phyloP scores from a whole-genome alignment of 2,888 invertebrate genomes.

The Hemaris fuciformis region DNA sequence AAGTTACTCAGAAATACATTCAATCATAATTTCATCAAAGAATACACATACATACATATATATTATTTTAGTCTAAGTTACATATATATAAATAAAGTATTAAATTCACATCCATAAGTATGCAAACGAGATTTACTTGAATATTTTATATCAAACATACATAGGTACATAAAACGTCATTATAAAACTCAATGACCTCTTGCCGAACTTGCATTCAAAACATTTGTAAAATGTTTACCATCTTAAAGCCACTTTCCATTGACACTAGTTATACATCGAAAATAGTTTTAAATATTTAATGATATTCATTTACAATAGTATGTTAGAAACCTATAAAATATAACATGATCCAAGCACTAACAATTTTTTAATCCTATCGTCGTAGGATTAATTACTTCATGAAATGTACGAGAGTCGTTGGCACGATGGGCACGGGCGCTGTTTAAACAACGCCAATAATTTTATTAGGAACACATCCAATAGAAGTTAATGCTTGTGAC shows the following conservation, averaged over 20 bases:
- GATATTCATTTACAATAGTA: background rate
- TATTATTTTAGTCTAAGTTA: no score
- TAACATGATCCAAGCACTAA: background rate
- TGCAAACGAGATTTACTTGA: background rate
- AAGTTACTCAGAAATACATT: background rate
- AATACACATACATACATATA: no score
- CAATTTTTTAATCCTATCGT: no score
- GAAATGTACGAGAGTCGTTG: no score
- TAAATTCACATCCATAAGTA: background rate
- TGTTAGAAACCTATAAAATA: background rate
- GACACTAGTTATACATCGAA: constrained; percentile 28
- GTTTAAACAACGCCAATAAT: no score
- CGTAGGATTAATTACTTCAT: no score
- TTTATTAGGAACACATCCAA: no score
- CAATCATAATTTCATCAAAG: no score
- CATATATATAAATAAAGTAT: background rate
- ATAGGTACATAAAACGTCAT: constrained; percentile 12
- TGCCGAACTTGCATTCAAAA: background rate
- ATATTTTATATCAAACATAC: background rate
- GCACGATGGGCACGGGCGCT: no score
- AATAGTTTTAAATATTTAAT: background rate
- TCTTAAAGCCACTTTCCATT: constrained; percentile 45
- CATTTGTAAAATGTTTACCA: constrained; percentile 15
- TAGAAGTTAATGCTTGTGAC: no score
- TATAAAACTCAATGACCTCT: constrained; percentile 10